These are phyloP conservation scores for Dreissena polymorpha DNA, from an alignment of 1,140 invertebrate species.

Conservation along the genomic window DNA sequence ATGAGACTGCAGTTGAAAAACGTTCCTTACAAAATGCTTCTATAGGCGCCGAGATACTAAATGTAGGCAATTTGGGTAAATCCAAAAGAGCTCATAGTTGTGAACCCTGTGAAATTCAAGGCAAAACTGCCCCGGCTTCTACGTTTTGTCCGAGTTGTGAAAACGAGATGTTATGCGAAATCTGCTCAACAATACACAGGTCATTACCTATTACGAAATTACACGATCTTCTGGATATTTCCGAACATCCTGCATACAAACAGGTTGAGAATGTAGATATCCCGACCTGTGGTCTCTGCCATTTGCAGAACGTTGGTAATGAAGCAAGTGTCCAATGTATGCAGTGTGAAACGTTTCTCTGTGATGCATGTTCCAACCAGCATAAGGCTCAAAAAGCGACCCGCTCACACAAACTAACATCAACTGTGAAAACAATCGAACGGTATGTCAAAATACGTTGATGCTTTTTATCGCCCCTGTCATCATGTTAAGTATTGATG, in stretches of 20 bases:
- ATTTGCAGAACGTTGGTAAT: background rate
- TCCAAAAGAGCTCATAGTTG: background rate
- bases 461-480: background rate
- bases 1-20: too few relatives aligned
- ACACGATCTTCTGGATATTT: background rate
- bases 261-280: background rate
- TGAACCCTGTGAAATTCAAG: background rate
- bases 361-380: constrained; percentile 1
- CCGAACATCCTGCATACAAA: background rate
- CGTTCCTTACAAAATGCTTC: too few relatives aligned
- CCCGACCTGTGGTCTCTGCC: background rate
- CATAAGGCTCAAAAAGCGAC: constrained; percentile 4
- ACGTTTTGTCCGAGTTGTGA: constrained; percentile 8
- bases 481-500: too few relatives aligned
- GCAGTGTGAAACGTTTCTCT: background rate
- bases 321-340: background rate
- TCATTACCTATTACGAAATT: background rate
- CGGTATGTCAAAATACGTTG: background rate
- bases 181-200: background rate
- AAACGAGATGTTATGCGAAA: constrained; percentile 6
- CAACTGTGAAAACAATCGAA: background rate
- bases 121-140: background rate
- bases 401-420: background rate
- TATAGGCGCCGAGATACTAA: too few relatives aligned
- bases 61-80: too few relatives aligned